These are phyloP conservation scores for Myiotriccus ornatus DNA, from an alignment of 2,797 vertebrate genomes.

Conservation along the genomic window DNA sequence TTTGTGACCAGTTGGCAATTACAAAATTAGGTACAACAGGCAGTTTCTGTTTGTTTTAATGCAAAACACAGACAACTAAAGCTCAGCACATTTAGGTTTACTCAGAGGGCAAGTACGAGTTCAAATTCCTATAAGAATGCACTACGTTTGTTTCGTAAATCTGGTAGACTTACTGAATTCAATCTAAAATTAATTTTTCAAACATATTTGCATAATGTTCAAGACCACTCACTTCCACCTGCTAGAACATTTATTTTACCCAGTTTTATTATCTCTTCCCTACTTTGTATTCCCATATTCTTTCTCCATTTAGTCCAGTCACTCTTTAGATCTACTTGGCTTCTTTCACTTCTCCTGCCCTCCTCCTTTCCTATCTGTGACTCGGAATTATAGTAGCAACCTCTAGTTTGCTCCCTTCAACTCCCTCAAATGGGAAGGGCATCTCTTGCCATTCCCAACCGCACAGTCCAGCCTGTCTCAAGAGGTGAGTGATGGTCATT, in stretches of 20 bases:
- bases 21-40: neutral
- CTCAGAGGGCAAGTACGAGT: neutral
- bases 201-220: neutral
- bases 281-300: neutral
- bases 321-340: neutral
- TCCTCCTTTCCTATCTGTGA: neutral
- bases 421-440: neutral
- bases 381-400: neutral
- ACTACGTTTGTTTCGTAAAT: neutral
- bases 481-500: neutral
- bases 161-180: neutral
- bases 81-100: neutral
- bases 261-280: neutral
- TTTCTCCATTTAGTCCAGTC: neutral
- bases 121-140: neutral
- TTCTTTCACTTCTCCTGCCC: neutral
- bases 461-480: neutral
- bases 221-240: neutral
- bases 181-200: neutral
- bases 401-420: neutral
- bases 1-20: neutral
- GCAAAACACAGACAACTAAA: neutral
- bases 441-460: neutral
- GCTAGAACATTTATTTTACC: neutral
- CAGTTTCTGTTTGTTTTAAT: slow-evolving; percentile 4